A percentile compares a stretch with the other conserved stretches of the same genome.
Evolutionary conservation across 2,797 vertebrate species (phyloP).

Genomic region (Ctenopoma multispine): DNA sequence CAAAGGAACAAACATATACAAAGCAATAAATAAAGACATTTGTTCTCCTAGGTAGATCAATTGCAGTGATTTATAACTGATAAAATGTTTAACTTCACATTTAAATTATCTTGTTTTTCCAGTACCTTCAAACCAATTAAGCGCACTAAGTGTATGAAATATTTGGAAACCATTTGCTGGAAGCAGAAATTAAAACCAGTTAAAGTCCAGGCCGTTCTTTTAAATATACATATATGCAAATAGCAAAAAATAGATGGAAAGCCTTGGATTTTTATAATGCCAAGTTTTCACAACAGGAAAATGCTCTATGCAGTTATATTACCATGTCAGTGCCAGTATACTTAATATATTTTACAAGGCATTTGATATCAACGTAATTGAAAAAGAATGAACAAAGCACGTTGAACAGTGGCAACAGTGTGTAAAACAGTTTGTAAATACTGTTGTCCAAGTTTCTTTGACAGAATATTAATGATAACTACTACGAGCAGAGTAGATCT

Average conservation of each 20-base stretch:
- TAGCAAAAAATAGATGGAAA: conserved; percentile 15
- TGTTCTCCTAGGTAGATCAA: conserved; percentile 63
- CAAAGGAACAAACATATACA: conserved; percentile 56
- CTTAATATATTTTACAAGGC: conserved; percentile 39
- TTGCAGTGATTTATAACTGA: conserved; percentile 55
- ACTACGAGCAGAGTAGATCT: conserved; percentile 39
- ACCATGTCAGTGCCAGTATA: conserved; percentile 15
- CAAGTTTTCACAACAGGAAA: conserved; percentile 15
- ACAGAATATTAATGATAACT: conserved; percentile 37
- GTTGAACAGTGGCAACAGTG: conserved; percentile 67
- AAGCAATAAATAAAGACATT: conserved; percentile 77
- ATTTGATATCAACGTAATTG: conserved; percentile 44
- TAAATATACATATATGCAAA: conserved; percentile 26
- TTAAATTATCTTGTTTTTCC: conserved; percentile 54
- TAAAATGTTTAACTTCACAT: conserved; percentile 69
- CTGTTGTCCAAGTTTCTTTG: conserved; percentile 30
- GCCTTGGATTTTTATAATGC: conserved; percentile 29
- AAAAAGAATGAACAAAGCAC: conserved; percentile 48
- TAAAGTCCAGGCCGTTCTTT: conserved; percentile 24
- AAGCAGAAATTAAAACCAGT: conserved; percentile 26
- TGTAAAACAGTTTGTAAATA: conserved; percentile 59
- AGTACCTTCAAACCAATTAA: conserved; percentile 55
- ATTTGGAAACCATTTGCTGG: conserved; percentile 35
- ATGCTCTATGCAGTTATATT: conserved; percentile 3
- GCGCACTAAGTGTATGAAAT: conserved; percentile 33